Percentiles rank a stretch among this genome's conserved stretches.
Conservation (phyloP, 1,140 invertebrate genomes). For the Bilobella aurantiaca region DNA sequence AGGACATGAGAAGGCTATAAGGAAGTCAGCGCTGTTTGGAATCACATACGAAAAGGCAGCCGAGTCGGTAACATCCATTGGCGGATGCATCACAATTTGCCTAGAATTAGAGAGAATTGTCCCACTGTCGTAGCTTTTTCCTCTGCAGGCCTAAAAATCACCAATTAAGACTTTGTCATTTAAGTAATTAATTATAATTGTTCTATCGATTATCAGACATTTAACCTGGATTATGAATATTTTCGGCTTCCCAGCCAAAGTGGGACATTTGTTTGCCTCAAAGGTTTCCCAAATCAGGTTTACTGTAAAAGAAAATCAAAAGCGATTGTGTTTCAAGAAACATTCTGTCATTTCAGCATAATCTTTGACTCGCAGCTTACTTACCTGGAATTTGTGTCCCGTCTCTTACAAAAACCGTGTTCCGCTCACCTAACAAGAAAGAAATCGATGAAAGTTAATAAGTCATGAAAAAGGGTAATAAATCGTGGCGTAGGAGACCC, state of each 20-base stretch:
- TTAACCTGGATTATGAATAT: conserved; percentile 44
- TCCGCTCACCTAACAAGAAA: too few species aligned
- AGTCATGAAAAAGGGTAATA: too few species aligned
- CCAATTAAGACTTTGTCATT: conserved; percentile 3
- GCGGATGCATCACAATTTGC: conserved; percentile 21
- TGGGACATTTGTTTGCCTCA: conserved; percentile 44
- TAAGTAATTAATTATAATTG: not conserved
- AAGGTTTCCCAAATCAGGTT: conserved; percentile 45
- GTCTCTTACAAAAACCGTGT: conserved; percentile 45
- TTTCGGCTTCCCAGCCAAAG: conserved; percentile 47
- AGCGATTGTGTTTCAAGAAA: not conserved
- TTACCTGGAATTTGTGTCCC: conserved; percentile 38
- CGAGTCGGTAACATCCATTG: conserved; percentile 34
- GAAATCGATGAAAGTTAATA: too few species aligned
- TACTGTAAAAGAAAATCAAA: conserved; percentile 6
- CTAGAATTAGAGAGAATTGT: conserved; percentile 34
- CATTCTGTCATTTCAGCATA: not conserved
- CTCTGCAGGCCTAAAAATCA: conserved; percentile 48
- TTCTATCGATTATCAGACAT: not conserved
- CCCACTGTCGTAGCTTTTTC: conserved; percentile 44
- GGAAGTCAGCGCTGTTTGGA: conserved; percentile 83
- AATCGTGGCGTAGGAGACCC: too few species aligned
- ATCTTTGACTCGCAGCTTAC: not conserved
- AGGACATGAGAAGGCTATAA: conserved; percentile 87
- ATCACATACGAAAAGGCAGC: conserved; percentile 55